Conservation (phyloP, 2,888 invertebrate genomes). For the Andrena camellia region DNA sequence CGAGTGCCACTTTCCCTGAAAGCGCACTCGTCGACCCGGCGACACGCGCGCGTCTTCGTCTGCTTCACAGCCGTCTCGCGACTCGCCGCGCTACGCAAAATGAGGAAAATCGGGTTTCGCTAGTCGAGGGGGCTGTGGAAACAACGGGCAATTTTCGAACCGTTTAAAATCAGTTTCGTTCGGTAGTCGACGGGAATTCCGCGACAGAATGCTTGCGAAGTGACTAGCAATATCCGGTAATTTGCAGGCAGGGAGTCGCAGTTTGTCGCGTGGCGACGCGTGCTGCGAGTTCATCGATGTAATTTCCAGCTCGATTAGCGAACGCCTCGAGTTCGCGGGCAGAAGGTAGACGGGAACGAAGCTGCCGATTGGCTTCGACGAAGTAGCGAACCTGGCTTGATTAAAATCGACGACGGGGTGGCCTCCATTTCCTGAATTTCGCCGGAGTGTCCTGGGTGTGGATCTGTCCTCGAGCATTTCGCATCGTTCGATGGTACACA, state of each 20-base stretch:
- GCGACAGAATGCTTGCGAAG: constrained; percentile 56
- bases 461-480: not conserved
- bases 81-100: too few relatives aligned
- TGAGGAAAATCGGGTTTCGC: not conserved
- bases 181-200: constrained; percentile 27
- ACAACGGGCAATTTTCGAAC: not conserved
- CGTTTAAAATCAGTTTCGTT: not conserved
- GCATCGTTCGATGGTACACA: not conserved
- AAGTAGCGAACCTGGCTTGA: constrained; percentile 66
- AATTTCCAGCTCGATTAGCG: constrained; percentile 73
- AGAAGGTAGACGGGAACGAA: constrained; percentile 13
- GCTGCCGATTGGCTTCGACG: constrained; percentile 52
- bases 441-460: not conserved
- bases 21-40: constrained; percentile 50
- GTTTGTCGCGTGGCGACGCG: constrained; percentile 21
- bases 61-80: not conserved
- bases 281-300: constrained; percentile 52
- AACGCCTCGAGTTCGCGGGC: constrained; percentile 39
- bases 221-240: constrained; percentile 70
- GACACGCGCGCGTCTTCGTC: constrained; percentile 39
- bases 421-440: constrained; percentile 61
- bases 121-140: not conserved
- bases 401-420: constrained; percentile 69
- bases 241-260: constrained; percentile 29
- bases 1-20: constrained; percentile 51